Base-by-base conservation (phyloP, 2,113 vertebrate genomes). In the Holacanthus passer region DNA sequence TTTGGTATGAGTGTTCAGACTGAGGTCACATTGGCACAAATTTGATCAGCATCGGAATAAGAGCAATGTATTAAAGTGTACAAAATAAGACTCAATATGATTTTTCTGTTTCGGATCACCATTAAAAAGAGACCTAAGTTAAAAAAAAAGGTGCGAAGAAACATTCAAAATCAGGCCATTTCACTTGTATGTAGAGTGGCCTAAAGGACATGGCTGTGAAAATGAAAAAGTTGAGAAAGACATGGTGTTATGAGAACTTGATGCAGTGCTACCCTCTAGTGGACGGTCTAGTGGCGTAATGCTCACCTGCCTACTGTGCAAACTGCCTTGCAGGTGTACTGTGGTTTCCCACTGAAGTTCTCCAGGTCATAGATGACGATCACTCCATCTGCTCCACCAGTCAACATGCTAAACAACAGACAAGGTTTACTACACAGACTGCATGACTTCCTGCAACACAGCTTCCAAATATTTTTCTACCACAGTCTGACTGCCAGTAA, bases 291-390 rank as follows among this genome's bases (percentile, higher is more conserved):
- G 65, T 35, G 14, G 8, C 0, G 3, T 3, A 8, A 60, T 76
- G 87, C 94, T 84, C 84, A 97, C 98, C 97, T 98, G 92, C 96
- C 97, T 14, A 99, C 77, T n/a, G 96, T 96, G 90, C 95, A 96
- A 71, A 99, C 75, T 35, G 97, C 95, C 94, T 97, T 99, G 92
- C 98, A 99, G 0, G 96, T 97, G 87, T 97, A 99, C 86, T 94
- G 96, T 69, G 91, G 91, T 60, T 96, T 96, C 89, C 93, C 94
- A 89, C 88, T 97, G 90, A 90, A 93, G 94, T 99, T 99, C 90
- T 97, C 97, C 91, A 99, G 96, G 91, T 99, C 98, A 85, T 99
- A 98, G 91, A 99, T 90, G 69, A 95, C 97, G 75, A 99, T 96
- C 67, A 98, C 95, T 50, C 98, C 98, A 92, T 99, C 98, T 29